Evolutionary conservation across 1,140 invertebrate species (phyloP).

Genomic region (Cecropterus lyciades): DNA sequence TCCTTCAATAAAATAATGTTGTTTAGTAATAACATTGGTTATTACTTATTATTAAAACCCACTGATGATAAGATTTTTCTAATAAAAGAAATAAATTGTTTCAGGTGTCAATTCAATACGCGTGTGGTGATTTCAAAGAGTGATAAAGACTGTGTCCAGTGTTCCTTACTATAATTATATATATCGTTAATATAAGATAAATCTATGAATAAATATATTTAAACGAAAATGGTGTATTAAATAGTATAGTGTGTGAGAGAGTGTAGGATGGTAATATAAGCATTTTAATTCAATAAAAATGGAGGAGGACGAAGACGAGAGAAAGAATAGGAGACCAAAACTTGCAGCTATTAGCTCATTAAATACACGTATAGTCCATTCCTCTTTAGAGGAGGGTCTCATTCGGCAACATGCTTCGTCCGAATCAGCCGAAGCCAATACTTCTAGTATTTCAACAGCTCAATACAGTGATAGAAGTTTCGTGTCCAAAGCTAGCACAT

Average conservation of each 20-base stretch:
- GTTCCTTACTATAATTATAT: slow-evolving; percentile 69
- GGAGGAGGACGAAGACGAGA: slow-evolving; percentile 86
- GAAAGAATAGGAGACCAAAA: slow-evolving; percentile 64
- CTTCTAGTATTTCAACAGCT: slow-evolving; percentile 73
- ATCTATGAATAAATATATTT: slow-evolving; percentile 68
- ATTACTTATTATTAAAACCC: background rate
- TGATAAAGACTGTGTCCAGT: slow-evolving; percentile 82
- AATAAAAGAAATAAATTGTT: slow-evolving; percentile 60
- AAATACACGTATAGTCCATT: slow-evolving; percentile 70
- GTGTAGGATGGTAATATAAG: slow-evolving; percentile 50
- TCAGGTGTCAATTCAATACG: slow-evolving; percentile 69
- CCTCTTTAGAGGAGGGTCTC: slow-evolving; percentile 65
- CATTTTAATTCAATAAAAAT: slow-evolving; percentile 66
- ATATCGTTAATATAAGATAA: slow-evolving; percentile 62
- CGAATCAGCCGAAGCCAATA: slow-evolving; percentile 75
- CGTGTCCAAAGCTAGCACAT: slow-evolving; percentile 85
- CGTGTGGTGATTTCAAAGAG: slow-evolving; percentile 70
- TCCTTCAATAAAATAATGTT: too few relatives aligned
- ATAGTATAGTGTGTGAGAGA: slow-evolving; percentile 50
- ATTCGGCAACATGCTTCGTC: slow-evolving; percentile 67
- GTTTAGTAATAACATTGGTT: too few relatives aligned
- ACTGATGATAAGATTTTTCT: slow-evolving; percentile 20
- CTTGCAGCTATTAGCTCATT: slow-evolving; percentile 70
- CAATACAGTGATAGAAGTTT: slow-evolving; percentile 82
- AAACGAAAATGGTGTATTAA: slow-evolving; percentile 65